Conservation (phyloP, 2,113 vertebrate genomes). For the Ellobius talpinus region DNA sequence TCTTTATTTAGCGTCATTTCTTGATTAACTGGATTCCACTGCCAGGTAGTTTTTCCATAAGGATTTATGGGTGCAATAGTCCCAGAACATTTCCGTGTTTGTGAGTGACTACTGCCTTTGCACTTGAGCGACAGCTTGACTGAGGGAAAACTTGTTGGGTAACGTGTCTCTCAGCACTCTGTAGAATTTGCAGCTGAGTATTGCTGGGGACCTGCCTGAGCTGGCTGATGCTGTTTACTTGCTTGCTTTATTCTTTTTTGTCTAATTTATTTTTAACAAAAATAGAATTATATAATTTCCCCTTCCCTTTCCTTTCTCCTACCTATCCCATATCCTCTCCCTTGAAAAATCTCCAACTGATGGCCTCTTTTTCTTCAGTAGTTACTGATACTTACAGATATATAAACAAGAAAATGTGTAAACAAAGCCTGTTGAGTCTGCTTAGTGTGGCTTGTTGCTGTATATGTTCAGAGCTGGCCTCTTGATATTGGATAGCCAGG, state of each 20-base stretch:
- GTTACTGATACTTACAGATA: not conserved
- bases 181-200: not conserved
- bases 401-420: not conserved
- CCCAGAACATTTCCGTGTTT: not conserved
- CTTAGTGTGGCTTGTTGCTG: not conserved
- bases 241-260: not conserved
- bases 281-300: not conserved
- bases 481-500: not conserved
- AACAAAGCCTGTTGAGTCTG: not conserved
- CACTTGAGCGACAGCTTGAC: slow-evolving; percentile 53
- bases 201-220: not conserved
- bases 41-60: slow-evolving; percentile 53
- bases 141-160: not conserved
- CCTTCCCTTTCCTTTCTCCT: not conserved
- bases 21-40: slow-evolving; percentile 38
- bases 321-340: not conserved
- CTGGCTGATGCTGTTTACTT: not conserved
- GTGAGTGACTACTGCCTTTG: not conserved
- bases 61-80: not conserved
- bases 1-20: slow-evolving; percentile 64
- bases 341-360: not conserved
- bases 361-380: not conserved
- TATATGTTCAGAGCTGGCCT: not conserved
- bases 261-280: not conserved
- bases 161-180: not conserved